Evolutionary conservation across 2,888 invertebrate species (phyloP), one percentile per base, ranked within the genome.

Genomic region (Nomada lathburiana): DNA sequence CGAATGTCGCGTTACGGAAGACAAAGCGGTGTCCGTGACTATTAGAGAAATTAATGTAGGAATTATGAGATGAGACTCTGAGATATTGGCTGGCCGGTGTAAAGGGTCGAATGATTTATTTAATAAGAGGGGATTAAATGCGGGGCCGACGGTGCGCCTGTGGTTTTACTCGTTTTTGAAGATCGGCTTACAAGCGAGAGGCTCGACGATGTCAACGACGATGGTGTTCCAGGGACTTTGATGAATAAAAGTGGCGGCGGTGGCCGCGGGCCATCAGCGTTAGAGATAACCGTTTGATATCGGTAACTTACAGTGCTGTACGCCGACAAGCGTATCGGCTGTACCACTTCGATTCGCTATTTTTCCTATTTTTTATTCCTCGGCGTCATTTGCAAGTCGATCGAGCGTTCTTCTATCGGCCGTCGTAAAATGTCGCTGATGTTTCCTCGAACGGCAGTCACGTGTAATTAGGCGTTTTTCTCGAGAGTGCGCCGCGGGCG

Each of bases 111-210:
- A 83, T 88, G 89, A 88, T 88, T 88, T 88, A 88, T 88, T 88
- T 88, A 87, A 88, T 85, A 87, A 88, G 88, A 79, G 70, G 84
- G 81, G 87, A 83, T 88, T 87, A 87, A 88, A 73, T 50, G 73
- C 78, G 63, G 44, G 16, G 55, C 64, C 67, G 47, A 52, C 62
- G 59, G 64, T 36, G 44, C 42, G 36, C 36, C 73, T 9, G 4
- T 47, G 59, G 42, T 63, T 78, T 84, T 84, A 80, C 76, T 81
- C 77, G 47, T 80, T 76, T 82, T 78, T 70, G 53, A 64, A 76
- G 82, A 88, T 87, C 88, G 80, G 71, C 84, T 89, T 82, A 89
- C 86, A 82, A 82, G 80, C 60, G 76, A 79, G 36, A 50, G 83
- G 72, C 62, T 64, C 76, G 77, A 62, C 75, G 87, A 78, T 83